Conservation (phyloP, 2,888 invertebrate genomes). For the Crocallis elinguaria region DNA sequence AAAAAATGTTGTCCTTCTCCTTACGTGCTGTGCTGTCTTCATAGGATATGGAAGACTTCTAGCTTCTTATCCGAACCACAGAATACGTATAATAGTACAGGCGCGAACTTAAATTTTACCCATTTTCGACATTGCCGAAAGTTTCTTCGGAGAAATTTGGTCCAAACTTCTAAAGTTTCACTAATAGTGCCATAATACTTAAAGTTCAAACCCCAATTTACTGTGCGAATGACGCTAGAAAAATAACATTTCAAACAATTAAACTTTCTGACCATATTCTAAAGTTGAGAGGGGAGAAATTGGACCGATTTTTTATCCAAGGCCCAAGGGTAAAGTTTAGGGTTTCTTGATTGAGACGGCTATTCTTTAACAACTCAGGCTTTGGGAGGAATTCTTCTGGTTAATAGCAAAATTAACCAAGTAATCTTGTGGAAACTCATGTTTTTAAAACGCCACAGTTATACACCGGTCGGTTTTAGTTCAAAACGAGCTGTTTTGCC, state of each 20-base stretch:
- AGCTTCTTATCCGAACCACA: too few species aligned
- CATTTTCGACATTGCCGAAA: not conserved
- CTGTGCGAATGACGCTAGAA: constrained; percentile 36
- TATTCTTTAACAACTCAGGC: constrained; percentile 39
- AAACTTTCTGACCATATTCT: constrained; percentile 47
- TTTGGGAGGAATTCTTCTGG: constrained; percentile 36
- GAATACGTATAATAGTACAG: too few species aligned
- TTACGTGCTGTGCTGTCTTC: too few species aligned
- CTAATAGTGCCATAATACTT: constrained; percentile 12
- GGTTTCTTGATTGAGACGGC: constrained; percentile 45
- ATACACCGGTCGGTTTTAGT: constrained; percentile 8
- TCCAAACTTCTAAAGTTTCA: not conserved
- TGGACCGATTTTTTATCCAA: constrained; percentile 40
- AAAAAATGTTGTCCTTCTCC: too few species aligned
- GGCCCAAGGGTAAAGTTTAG: constrained; percentile 37
- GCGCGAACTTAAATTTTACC: too few species aligned
- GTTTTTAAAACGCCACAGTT: not conserved
- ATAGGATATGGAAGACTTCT: too few species aligned
- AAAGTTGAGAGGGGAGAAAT: constrained; percentile 42
- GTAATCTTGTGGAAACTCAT: constrained; percentile 32
- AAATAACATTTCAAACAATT: constrained; percentile 60
- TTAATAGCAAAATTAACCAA: constrained; percentile 41
- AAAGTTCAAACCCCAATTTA: constrained; percentile 33
- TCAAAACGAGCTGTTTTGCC: constrained; percentile 9
- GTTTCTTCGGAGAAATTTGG: not conserved